phyloP scores from a whole-genome alignment of 2,888 invertebrate genomes.

The Agrenia bidenticulata region DNA sequence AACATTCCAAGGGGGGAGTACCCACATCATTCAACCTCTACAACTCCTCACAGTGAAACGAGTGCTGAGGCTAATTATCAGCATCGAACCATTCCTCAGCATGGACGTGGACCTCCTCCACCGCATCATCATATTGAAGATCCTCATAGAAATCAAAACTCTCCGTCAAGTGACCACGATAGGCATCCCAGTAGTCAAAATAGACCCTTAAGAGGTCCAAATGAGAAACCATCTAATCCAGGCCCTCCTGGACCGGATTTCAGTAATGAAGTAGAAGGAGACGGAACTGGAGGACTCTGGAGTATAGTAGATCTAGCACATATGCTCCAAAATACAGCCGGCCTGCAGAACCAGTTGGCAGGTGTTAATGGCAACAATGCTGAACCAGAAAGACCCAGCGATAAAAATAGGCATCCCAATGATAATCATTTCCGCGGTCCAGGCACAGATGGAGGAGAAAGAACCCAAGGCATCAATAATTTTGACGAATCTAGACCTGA shows the following conservation, averaged over 20 bases:
- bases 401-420: neutral
- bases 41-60: neutral
- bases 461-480: neutral
- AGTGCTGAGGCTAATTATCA: neutral
- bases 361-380: neutral
- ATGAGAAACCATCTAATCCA: neutral
- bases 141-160: neutral
- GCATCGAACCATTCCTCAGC: neutral
- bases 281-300: conserved; percentile 27
- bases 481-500: neutral
- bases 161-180: neutral
- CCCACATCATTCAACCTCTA: neutral
- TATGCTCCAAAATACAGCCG: conserved; percentile 19
- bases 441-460: neutral
- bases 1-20: neutral
- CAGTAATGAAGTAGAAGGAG: conserved; percentile 20
- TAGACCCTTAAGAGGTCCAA: neutral
- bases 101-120: neutral
- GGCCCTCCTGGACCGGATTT: conserved; percentile 9
- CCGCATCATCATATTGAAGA: neutral
- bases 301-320: conserved; percentile 30
- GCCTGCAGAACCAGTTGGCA: neutral
- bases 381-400: neutral
- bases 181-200: neutral
- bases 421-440: neutral